These are phyloP conservation scores for Scaptomyza hsui DNA, from an alignment of 1,140 invertebrate genomes.

Conservation along the genomic window DNA sequence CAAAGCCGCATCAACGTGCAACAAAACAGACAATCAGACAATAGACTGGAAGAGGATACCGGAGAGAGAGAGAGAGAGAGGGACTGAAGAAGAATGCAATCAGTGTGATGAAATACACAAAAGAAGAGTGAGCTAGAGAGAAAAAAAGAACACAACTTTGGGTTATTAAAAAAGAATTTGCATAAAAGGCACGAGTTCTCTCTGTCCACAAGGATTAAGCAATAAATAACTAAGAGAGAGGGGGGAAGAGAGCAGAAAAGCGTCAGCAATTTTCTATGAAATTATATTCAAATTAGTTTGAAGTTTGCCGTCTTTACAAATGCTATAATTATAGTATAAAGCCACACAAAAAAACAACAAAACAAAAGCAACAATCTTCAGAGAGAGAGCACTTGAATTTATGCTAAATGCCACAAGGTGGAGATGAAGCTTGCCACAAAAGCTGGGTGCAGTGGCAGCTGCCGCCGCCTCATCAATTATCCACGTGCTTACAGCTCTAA, in stretches of 20 bases:
- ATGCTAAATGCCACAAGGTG: slow-evolving; percentile 62
- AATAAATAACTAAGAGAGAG: slow-evolving; percentile 61
- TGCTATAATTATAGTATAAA: slow-evolving; percentile 70
- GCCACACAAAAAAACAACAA: slow-evolving; percentile 30
- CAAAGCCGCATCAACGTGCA: slow-evolving; percentile 41
- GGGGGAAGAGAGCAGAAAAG: neutral
- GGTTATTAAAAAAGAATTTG: slow-evolving; percentile 81
- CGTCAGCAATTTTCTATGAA: slow-evolving; percentile 64
- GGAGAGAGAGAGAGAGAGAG: neutral
- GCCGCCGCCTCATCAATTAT: slow-evolving; percentile 69
- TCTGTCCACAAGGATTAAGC: slow-evolving; percentile 70
- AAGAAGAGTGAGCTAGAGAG: slow-evolving; percentile 27
- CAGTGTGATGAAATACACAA: slow-evolving; percentile 32
- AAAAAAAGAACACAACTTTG: slow-evolving; percentile 19
- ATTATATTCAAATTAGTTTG: slow-evolving; percentile 83
- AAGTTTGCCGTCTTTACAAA: slow-evolving; percentile 68
- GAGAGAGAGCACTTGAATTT: slow-evolving; percentile 66
- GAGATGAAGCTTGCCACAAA: slow-evolving; percentile 40
- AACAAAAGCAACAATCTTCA: slow-evolving; percentile 44
- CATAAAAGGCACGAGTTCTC: slow-evolving; percentile 62
- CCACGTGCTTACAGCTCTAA: slow-evolving; percentile 67
- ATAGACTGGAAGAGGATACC: slow-evolving; percentile 18
- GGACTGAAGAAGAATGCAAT: slow-evolving; percentile 53
- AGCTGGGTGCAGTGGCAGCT: slow-evolving; percentile 32
- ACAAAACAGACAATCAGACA: slow-evolving; percentile 56